Percentiles rank a stretch among this genome's conserved stretches.
phyloP scores from a whole-genome alignment of 2,888 invertebrate genomes.

The Lithophane semibrunnea region DNA sequence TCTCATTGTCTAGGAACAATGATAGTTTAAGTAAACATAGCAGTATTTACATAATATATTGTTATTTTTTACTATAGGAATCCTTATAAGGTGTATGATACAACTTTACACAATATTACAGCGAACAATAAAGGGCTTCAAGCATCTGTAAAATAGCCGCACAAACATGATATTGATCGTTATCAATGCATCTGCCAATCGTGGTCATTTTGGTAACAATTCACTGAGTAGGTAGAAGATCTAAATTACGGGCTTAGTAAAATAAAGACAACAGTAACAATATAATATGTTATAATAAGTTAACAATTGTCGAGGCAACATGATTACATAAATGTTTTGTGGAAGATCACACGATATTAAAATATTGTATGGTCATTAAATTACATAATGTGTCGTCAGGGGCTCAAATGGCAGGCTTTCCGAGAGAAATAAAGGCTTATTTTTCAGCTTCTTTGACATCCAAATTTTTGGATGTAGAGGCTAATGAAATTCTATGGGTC shows the following conservation, averaged over 20 bases:
- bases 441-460: background rate
- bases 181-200: background rate
- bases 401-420: background rate
- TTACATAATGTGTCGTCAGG: background rate
- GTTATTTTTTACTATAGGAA: slow-evolving; percentile 29
- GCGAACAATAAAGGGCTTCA: background rate
- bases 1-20: slow-evolving; percentile 61
- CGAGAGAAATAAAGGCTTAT: background rate
- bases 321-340: slow-evolving; percentile 17
- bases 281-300: too few species aligned
- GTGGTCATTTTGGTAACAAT: background rate
- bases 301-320: slow-evolving; percentile 3
- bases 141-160: slow-evolving; percentile 2
- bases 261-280: background rate
- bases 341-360: background rate
- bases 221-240: background rate
- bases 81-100: background rate
- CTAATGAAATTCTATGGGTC: background rate
- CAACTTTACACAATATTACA: slow-evolving; percentile 11
- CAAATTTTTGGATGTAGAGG: background rate
- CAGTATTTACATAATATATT: slow-evolving; percentile 49
- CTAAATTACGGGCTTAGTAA: background rate
- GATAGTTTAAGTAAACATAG: slow-evolving; percentile 47
- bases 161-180: background rate
- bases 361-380: background rate